Percentiles rank a stretch among this genome's conserved stretches.
These are phyloP conservation scores for Eilema depressum DNA, from an alignment of 2,888 invertebrate genomes.

Conservation along the genomic window DNA sequence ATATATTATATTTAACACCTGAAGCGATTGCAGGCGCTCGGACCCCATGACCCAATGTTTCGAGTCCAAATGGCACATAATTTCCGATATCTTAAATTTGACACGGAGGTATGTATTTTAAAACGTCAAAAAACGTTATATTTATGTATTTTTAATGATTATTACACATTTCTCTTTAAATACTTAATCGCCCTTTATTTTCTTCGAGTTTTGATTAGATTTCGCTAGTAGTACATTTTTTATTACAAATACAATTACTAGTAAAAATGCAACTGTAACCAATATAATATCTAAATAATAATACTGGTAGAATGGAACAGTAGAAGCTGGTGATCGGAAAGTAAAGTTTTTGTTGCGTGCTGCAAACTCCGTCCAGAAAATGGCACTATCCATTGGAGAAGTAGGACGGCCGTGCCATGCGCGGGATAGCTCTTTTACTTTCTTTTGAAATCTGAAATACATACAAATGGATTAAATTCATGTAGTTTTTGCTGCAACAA, in stretches of 20 bases:
- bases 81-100: too few species aligned
- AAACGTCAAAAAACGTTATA: too few species aligned
- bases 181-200: conserved; percentile 36
- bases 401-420: conserved; percentile 87
- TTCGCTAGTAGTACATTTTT: neutral
- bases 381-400: conserved; percentile 86
- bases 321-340: conserved; percentile 77
- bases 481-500: neutral
- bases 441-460: conserved; percentile 68
- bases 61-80: too few species aligned
- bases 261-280: conserved; percentile 30
- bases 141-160: neutral
- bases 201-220: conserved; percentile 17
- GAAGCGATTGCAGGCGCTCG: too few species aligned
- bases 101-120: too few species aligned
- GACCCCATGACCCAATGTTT: too few species aligned
- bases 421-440: conserved; percentile 81
- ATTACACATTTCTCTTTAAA: neutral
- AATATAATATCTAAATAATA: conserved; percentile 70
- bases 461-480: neutral
- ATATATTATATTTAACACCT: too few species aligned
- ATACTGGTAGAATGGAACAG: conserved; percentile 83
- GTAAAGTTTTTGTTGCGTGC: conserved; percentile 78
- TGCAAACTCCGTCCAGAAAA: conserved; percentile 89
- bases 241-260: neutral